Base-by-base conservation (phyloP, 2,113 vertebrate genomes). In the Laticauda laticaudata region DNA sequence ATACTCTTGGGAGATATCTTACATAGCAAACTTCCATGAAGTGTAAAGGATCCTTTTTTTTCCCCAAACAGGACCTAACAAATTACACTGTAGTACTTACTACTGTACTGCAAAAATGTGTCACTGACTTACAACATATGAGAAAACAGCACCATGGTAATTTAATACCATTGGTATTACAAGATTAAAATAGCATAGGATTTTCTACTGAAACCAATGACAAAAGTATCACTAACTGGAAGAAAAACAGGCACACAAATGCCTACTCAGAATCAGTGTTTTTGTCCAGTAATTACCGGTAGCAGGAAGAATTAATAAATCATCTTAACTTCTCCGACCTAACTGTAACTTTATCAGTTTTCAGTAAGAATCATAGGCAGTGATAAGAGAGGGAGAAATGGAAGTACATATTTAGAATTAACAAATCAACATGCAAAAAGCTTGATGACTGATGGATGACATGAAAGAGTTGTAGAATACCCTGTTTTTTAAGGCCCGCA, bases 21-120 rank as follows among this genome's bases (percentile, higher is more conserved):
- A 61, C 48, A 88, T 21, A 92, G n/a, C 48, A 88, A 92, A 88
- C 34, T 55, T 88, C 86, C 64, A 87, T 88, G 57, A 92, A 51
- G 43, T 88, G 59, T 57, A 61, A 88, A 88, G 5, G 59, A 88
- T 55, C 34, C 39, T 91, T 91, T 92, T n/a, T 56, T 39, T 39
- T n/a, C 21, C n/a, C n/a, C 45, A 53, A 39, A 81, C 34, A 59
- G 75, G 18, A 81, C 21, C 51, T 88, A 92, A 88, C n/a, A 57
- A 55, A 54, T 88, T 34, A 88, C 7, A 64, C 15, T 29, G 43
- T 29, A 43, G n/a, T 15, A 75, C 59, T 75, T 59, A 53, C 23
- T 92, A 88, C 14, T 81, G 34, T 81, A 81, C 6, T 43, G 75
- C 18, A 64, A 69, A 64, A 43, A 21, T 21, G n/a, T 61, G 26